These are phyloP conservation scores for Catagonus wagneri DNA, from an alignment of 2,113 vertebrate species.

Conservation along the genomic window DNA sequence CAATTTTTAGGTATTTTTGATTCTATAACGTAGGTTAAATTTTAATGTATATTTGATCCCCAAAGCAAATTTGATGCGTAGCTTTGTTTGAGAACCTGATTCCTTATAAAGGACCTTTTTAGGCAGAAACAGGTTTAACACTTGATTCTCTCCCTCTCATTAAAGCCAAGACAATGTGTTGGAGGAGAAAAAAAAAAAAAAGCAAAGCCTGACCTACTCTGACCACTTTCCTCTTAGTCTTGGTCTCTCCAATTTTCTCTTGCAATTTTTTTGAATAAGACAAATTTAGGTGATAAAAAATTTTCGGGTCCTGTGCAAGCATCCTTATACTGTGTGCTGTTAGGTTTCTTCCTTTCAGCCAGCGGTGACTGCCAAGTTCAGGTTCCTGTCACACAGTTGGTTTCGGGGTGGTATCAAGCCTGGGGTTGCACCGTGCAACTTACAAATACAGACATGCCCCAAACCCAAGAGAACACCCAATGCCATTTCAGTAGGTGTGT, in stretches of 20 bases:
- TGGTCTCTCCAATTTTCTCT: neutral
- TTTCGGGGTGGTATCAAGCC: neutral
- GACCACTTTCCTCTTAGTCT: neutral
- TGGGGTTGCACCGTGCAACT: fast-evolving
- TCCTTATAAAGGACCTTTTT: neutral
- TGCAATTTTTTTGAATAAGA: neutral
- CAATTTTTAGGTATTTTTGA: neutral
- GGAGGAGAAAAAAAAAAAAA: neutral
- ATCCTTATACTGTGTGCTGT: neutral
- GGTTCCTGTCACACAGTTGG: neutral
- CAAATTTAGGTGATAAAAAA: neutral
- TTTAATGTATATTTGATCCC: neutral
- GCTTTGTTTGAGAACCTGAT: neutral
- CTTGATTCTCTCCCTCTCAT: neutral
- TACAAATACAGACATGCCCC: too few relatives aligned
- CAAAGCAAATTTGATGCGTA: neutral
- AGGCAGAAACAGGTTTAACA: neutral
- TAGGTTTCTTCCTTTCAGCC: neutral
- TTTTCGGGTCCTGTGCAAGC: neutral
- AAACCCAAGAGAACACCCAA: neutral
- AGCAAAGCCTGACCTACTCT: neutral
- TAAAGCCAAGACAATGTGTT: neutral
- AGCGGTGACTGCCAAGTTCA: neutral
- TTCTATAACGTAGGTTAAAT: neutral
- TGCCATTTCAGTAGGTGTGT: fast-evolving